Conservation (phyloP, 2,888 invertebrate genomes). For the Unio pictorum region DNA sequence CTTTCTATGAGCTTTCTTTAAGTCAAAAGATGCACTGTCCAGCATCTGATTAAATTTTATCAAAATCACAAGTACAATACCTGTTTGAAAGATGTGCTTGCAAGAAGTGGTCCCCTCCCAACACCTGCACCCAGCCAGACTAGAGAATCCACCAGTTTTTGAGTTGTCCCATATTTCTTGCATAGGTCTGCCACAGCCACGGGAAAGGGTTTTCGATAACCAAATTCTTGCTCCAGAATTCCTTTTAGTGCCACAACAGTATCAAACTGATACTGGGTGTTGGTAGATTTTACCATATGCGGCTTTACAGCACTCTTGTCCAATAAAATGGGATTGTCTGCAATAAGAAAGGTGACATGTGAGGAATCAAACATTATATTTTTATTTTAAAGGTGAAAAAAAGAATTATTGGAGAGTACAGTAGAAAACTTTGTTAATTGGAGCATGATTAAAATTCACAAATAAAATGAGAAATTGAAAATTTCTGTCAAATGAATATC, state of each 20-base stretch:
- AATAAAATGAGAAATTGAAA: no score
- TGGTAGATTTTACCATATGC: slow-evolving; percentile 42
- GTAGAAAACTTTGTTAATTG: no score
- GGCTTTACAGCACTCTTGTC: slow-evolving; percentile 23
- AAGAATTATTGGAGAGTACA: no score
- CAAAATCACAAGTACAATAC: slow-evolving; percentile 26
- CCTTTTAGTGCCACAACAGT: slow-evolving; percentile 43
- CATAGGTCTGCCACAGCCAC: slow-evolving; percentile 44
- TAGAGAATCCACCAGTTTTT: slow-evolving; percentile 27
- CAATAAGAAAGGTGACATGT: not conserved
- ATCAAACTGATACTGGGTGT: slow-evolving; percentile 54
- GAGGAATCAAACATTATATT: no score
- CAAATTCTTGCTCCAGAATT: slow-evolving; percentile 63
- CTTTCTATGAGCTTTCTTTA: slow-evolving; percentile 1
- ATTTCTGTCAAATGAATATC: no score
- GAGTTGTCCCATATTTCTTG: slow-evolving; percentile 26
- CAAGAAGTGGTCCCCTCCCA: slow-evolving; percentile 54
- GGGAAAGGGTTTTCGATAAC: slow-evolving; percentile 54
- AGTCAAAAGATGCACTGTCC: not conserved
- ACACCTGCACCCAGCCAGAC: slow-evolving; percentile 59
- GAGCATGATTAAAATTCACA: no score
- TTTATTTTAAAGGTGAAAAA: no score
- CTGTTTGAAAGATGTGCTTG: slow-evolving; percentile 51
- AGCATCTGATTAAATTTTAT: not conserved
- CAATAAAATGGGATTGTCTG: slow-evolving; percentile 37